These are phyloP conservation scores for Oscheius sp. DNA, from an alignment of 1,140 invertebrate species.

Conservation along the genomic window DNA sequence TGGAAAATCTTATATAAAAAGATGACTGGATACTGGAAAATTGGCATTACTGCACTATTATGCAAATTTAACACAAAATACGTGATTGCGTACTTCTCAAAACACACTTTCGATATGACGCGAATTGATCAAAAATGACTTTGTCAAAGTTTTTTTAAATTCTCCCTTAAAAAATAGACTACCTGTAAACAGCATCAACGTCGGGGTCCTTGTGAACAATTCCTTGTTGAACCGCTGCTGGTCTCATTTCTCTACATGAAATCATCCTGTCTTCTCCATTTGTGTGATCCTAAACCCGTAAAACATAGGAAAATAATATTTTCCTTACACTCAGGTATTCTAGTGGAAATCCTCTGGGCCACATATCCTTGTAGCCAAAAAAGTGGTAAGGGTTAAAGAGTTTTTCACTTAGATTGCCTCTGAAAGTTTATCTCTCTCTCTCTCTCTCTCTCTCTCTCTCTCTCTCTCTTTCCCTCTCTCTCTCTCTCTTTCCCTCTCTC, in stretches of 20 bases:
- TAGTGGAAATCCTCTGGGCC: slow-evolving; percentile 18
- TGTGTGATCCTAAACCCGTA: slow-evolving; percentile 8
- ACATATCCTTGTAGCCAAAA: slow-evolving; percentile 12
- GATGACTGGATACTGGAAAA: not conserved
- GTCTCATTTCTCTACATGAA: not conserved
- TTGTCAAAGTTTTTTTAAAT: not conserved
- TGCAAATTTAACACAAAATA: too few relatives aligned
- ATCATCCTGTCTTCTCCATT: slow-evolving; percentile 2
- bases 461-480: too few relatives aligned
- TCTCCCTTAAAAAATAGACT: not conserved
- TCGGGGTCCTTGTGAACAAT: slow-evolving; percentile 61
- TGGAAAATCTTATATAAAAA: slow-evolving; percentile 7
- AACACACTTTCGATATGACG: too few relatives aligned
- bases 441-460: too few relatives aligned
- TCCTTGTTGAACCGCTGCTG: slow-evolving; percentile 56
- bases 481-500: too few relatives aligned
- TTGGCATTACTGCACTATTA: slow-evolving; percentile 45
- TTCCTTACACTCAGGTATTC: slow-evolving; percentile 14
- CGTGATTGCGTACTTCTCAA: too few relatives aligned
- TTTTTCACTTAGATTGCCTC: not conserved
- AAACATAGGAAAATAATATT: too few relatives aligned
- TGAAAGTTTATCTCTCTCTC: too few relatives aligned
- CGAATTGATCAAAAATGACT: not conserved
- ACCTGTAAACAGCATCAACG: slow-evolving; percentile 60
- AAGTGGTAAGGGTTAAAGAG: slow-evolving; percentile 21